Conservation (phyloP, 2,888 invertebrate species). For the Eumerus sabulonum region DNA sequence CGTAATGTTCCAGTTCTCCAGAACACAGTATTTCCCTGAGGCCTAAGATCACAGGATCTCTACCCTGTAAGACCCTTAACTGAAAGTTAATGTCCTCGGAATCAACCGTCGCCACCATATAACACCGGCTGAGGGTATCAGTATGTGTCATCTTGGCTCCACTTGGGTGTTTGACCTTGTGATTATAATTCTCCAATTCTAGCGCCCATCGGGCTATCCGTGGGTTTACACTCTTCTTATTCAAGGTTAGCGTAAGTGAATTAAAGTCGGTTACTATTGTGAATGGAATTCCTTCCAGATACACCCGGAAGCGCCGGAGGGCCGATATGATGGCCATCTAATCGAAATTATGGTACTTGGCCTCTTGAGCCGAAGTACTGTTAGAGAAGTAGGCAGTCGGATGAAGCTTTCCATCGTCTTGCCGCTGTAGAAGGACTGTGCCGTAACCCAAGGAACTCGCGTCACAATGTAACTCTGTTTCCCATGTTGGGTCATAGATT, state of each 20-base stretch:
- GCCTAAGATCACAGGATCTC: conserved; percentile 3
- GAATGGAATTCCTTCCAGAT: neutral
- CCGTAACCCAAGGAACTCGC: neutral
- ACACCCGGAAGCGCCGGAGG: neutral
- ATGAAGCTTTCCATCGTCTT: neutral
- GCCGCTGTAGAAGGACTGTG: neutral
- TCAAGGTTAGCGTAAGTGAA: conserved; percentile 70
- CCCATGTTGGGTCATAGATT: neutral
- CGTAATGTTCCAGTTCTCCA: neutral
- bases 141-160: conserved; percentile 32
- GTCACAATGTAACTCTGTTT: neutral
- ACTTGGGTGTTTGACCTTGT: conserved; percentile 27
- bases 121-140: conserved; percentile 35
- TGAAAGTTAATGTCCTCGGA: conserved; percentile 14
- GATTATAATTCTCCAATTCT: conserved; percentile 42
- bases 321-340: neutral
- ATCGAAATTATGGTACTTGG: conserved; percentile 12
- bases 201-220: conserved; percentile 72
- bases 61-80: conserved; percentile 66
- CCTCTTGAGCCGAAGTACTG: conserved; percentile 6
- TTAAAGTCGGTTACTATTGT: conserved; percentile 70
- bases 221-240: conserved; percentile 70
- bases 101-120: neutral
- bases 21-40: conserved; percentile 4
- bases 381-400: conserved; percentile 1